Evolutionary conservation across 2,113 vertebrate genomes (phyloP).

Genomic region (Neodontobutis hainanensis): DNA sequence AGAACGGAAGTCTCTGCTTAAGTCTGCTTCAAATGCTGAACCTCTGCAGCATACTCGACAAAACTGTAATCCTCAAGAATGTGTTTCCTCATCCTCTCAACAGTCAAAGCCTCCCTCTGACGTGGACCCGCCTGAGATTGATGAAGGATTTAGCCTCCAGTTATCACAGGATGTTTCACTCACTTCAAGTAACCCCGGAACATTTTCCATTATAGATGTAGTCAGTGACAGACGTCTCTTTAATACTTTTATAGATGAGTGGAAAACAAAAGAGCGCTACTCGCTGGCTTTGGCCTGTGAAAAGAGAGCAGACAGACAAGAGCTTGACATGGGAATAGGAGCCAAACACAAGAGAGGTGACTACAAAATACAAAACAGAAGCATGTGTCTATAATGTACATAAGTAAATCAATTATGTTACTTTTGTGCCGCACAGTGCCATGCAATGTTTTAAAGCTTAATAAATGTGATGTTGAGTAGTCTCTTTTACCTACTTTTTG

Average conservation of each 20-base stretch:
- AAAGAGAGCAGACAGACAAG: conserved; percentile 65
- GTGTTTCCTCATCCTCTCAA: conserved; percentile 5
- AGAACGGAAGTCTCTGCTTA: background rate
- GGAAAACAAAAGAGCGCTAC: conserved; percentile 85
- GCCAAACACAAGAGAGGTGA: conserved; percentile 86
- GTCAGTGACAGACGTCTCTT: conserved; percentile 88
- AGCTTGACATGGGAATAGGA: conserved; percentile 77
- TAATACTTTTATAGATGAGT: conserved; percentile 88
- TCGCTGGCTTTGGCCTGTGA: conserved; percentile 90
- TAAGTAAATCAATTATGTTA: too few species aligned
- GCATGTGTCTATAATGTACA: too few species aligned
- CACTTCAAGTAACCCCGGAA: conserved; percentile 75
- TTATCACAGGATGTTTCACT: conserved; percentile 81
- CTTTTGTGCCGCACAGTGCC: too few species aligned
- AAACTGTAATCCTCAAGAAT: background rate
- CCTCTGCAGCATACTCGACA: background rate
- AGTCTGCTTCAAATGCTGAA: conserved; percentile 6
- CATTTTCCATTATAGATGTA: conserved; percentile 91
- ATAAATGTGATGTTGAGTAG: too few species aligned
- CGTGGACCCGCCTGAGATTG: conserved; percentile 50
- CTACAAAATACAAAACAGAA: background rate
- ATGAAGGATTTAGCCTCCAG: conserved; percentile 78
- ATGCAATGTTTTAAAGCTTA: too few species aligned
- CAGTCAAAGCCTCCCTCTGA: conserved; percentile 12
- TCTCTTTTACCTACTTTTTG: conserved; percentile 9